phyloP scores from a whole-genome alignment of 2,113 vertebrate genomes.

The Lycaon pictus region DNA sequence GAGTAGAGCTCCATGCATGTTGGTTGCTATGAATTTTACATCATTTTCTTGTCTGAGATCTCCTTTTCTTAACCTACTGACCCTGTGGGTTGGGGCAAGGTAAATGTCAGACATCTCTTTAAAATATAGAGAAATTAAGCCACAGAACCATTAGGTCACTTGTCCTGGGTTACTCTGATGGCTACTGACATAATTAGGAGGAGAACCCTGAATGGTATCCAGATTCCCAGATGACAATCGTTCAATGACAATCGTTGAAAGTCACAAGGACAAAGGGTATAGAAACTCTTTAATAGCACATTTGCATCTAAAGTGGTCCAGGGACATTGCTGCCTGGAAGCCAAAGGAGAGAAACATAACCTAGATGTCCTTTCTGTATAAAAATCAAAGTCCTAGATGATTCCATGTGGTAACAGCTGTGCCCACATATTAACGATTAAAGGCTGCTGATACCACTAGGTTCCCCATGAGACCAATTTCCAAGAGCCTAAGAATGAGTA shows the following conservation, averaged over 20 bases:
- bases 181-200: not conserved
- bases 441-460: not conserved
- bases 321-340: not conserved
- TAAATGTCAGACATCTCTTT: not conserved
- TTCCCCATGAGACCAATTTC: not conserved
- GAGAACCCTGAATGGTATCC: not conserved
- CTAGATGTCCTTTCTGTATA: not conserved
- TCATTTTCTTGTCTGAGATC: not conserved
- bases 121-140: not conserved
- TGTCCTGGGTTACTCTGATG: not conserved
- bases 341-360: not conserved
- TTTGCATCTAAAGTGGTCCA: not conserved
- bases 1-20: not conserved
- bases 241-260: too few species aligned
- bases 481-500: not conserved
- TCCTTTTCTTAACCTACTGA: not conserved
- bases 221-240: not conserved
- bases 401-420: not conserved
- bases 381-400: not conserved
- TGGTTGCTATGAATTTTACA: not conserved
- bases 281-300: not conserved
- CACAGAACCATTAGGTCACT: not conserved
- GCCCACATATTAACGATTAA: not conserved
- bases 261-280: not conserved
- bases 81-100: not conserved